Base-by-base conservation (phyloP, 1,140 invertebrate species). In the Calycopis cecrops region DNA sequence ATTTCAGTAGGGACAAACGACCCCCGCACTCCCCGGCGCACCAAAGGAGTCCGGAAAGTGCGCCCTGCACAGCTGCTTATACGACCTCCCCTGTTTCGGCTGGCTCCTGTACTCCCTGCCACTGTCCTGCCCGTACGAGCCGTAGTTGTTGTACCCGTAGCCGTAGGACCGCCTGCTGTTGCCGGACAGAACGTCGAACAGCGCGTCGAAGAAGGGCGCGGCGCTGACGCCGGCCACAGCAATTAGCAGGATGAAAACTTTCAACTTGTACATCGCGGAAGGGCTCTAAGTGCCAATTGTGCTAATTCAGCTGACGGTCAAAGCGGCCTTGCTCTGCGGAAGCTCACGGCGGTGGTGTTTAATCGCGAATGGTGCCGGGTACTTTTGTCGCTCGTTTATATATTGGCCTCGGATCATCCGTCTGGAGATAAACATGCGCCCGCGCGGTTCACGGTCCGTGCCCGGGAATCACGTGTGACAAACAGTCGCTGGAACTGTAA, bases 351-450 rank as follows among this genome's bases (percentile, higher is more conserved):
- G 67, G 72, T 76, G 73, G 66, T 52, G 52, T 65, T 72, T 74
- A 76, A 75, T 77, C 72, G 73, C 77, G 73, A 86, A 83, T 84
- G 80, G 69, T 84, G 79, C 71, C 80, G 76, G 79, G 70, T 77
- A 75, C 60, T 74, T 72, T 64, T 63, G 57, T 59, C 69, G 65
- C 62, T 63, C 64, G 69, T 65, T 84, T 86, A 83, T 83, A 86
- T 86, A 86, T 71, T 75, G 83, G 78, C 83, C 83, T 86, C 83
- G 83, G 70, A 67, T 78, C 74, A 82, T 82, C 79, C 71, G 77
- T 71, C 69, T 66, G 67, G 69, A 67, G 63, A 73, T 70, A 79
- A 73, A 77, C 70, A 74, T 67, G 67, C 76, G 71, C 67, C 66
- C 59, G 74, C 73, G 68, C 66, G 72, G 83, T 84, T 86, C 83